Base-by-base conservation (phyloP, 2,888 invertebrate species). In the Anoplius nigerrimus region DNA sequence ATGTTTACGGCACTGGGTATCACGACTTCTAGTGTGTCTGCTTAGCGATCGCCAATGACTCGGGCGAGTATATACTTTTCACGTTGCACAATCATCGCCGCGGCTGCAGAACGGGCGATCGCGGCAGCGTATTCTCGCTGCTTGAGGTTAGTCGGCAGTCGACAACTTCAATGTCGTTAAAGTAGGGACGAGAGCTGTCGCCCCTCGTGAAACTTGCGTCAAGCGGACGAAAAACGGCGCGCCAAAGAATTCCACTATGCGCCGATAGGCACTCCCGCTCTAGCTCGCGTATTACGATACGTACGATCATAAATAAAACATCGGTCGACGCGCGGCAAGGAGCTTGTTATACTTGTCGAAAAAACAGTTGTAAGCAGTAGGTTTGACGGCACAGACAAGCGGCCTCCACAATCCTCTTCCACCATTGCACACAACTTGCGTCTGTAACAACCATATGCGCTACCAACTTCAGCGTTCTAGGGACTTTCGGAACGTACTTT, bases 1-100 rank as follows among this genome's bases (percentile, higher is more conserved):
- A 76, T 84, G 82, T 84, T 85, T 82, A 83, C 82, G 78, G 76
- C 84, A 81, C 82, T 82, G 84, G n/a, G 16, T 66, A 54, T 65
- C 66, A 60, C 59, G 57, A 51, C 55, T 65, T 66, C 71, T 76
- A 73, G 75, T 75, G 52, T 54, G 71, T 55, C 71, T 60, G 62
- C 74, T 81, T 70, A 66, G 66, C 68, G 62, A 63, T 68, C 74
- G 62, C 70, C 75, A 75, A 77, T 77, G 73, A 72, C 68, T 69
- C 69, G 75, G 72, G 71, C 66, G 65, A 67, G 74, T 74, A 79
- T 78, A 79, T 74, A 78, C 81, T 82, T 81, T 80, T 79, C 68
- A 72, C 74, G 71, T 73, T 79, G 79, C 79, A 79, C 78, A 78
- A 79, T 74, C 76, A 74, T 72, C 62, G 43, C 66, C 64, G 11